Conservation (phyloP, 92 coral and sea anemone genomes). For the Anthopleura xanthogrammica region DNA sequence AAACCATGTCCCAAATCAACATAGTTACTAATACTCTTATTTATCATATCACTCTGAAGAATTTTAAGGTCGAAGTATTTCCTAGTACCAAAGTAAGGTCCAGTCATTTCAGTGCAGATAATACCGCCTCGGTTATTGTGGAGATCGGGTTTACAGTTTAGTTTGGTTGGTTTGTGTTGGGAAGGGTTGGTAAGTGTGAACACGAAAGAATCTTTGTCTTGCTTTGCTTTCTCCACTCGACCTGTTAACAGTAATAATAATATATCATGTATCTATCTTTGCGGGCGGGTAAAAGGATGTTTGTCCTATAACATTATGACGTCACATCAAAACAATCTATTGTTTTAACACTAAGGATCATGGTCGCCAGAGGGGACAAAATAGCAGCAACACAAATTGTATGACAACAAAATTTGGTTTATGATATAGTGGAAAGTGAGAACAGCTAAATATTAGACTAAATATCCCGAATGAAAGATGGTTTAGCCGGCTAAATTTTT, state of each 20-base stretch:
- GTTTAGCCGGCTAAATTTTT: too few relatives aligned
- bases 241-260: not conserved
- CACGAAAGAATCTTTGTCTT: conserved; percentile 24
- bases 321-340: too few relatives aligned
- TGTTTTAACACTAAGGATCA: too few relatives aligned
- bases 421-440: too few relatives aligned
- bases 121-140: conserved; percentile 20
- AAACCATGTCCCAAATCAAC: conserved; percentile 27
- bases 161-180: conserved; percentile 11
- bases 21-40: conserved; percentile 8
- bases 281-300: too few relatives aligned
- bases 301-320: too few relatives aligned
- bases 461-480: too few relatives aligned
- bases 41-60: not conserved
- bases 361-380: too few relatives aligned
- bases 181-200: conserved; percentile 29
- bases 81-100: conserved; percentile 24
- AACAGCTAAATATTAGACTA: too few relatives aligned
- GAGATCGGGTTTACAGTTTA: not conserved
- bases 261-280: not conserved
- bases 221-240: conserved; percentile 10
- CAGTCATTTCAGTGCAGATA: not conserved
- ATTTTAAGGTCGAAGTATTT: conserved; percentile 9
- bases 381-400: too few relatives aligned
- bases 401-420: too few relatives aligned